Evolutionary conservation across 2,888 invertebrate species (phyloP).

Genomic region (Amblyjoppa fuscipennis): DNA sequence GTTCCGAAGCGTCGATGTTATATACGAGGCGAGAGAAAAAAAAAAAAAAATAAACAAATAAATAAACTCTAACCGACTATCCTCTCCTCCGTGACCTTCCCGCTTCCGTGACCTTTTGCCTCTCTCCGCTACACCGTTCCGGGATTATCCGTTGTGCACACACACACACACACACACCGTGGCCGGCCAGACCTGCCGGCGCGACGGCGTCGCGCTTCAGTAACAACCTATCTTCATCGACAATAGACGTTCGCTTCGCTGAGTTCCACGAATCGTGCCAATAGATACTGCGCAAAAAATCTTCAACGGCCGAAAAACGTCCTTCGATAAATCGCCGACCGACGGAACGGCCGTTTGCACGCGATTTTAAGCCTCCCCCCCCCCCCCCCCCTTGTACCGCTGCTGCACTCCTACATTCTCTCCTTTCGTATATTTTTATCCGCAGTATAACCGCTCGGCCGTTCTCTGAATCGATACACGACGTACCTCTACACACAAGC

Average conservation of each 20-base stretch:
- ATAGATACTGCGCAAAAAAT: not conserved
- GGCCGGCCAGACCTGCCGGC: conserved; percentile 31
- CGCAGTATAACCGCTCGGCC: conserved; percentile 57
- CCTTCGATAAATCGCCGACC: conserved; percentile 51
- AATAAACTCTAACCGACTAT: not conserved
- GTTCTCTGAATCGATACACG: conserved; percentile 69
- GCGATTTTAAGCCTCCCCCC: conserved; percentile 30
- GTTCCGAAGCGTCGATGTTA: conserved; percentile 66
- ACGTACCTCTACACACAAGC: conserved; percentile 67
- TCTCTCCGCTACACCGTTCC: conserved; percentile 34
- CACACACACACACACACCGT: not conserved
- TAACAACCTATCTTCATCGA: not conserved
- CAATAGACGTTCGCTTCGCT: not conserved
- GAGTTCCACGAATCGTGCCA: not conserved
- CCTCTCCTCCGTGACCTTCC: conserved; percentile 48
- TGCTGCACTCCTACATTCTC: not conserved
- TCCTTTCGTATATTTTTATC: conserved; percentile 64
- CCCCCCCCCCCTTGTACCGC: not conserved
- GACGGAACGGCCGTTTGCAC: conserved; percentile 61
- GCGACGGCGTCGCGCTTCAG: not conserved
- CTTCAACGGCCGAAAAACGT: conserved; percentile 39
- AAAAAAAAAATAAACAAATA: not conserved
- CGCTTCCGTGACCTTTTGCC: conserved; percentile 44
- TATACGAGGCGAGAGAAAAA: conserved; percentile 19
- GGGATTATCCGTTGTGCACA: conserved; percentile 12